These are phyloP conservation scores for Panopea generosa DNA, from an alignment of 2,888 invertebrate species.

Conservation along the genomic window DNA sequence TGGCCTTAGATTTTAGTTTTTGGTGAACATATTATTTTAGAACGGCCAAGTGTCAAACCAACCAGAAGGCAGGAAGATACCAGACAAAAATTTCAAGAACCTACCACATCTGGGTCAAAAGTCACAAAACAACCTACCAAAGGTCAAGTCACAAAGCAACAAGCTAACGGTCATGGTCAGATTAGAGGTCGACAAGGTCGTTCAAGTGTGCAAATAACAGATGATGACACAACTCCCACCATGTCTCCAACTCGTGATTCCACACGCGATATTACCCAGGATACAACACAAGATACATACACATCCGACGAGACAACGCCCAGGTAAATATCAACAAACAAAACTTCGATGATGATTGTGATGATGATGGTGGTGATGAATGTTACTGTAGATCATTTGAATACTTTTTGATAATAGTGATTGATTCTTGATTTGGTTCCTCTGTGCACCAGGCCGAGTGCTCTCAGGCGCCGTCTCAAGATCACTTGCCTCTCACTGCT, in stretches of 20 bases:
- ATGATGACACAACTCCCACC: conserved; percentile 56
- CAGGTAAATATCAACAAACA: conserved; percentile 39
- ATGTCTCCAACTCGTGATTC: conserved; percentile 56
- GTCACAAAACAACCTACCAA: conserved; percentile 15
- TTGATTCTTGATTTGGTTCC: too few species aligned
- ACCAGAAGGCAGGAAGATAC: conserved; percentile 14
- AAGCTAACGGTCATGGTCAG: conserved; percentile 33
- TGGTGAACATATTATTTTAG: not conserved
- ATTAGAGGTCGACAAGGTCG: conserved; percentile 19
- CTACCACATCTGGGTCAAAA: conserved; percentile 23
- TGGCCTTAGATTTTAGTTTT: too few species aligned
- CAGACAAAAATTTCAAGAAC: conserved; percentile 21
- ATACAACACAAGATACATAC: conserved; percentile 64
- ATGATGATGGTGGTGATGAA: too few species aligned
- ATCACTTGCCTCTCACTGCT: too few species aligned
- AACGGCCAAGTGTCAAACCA: conserved; percentile 16
- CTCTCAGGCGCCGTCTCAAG: too few species aligned
- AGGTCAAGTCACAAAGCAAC: conserved; percentile 16
- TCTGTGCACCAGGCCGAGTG: too few species aligned
- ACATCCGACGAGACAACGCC: conserved; percentile 60
- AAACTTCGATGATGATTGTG: too few species aligned
- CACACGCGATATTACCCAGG: conserved; percentile 55
- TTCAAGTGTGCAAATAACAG: conserved; percentile 22
- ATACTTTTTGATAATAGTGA: too few species aligned
- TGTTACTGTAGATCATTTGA: too few species aligned